Conservation (phyloP, 2,113 vertebrate genomes). For the Onychorhynchus coronatus region DNA sequence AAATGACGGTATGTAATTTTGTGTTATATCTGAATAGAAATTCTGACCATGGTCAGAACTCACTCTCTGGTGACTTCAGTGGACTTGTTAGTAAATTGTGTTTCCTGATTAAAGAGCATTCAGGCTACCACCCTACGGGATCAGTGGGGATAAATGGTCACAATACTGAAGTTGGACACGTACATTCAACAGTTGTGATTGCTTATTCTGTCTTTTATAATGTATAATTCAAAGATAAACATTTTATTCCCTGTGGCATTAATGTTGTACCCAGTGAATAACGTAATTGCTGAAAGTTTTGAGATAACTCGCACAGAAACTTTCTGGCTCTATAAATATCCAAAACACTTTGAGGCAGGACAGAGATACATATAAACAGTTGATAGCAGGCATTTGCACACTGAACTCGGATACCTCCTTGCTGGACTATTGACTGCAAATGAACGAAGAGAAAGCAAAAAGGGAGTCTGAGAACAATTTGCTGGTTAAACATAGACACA, state of each 20-base stretch:
- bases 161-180: fast-evolving
- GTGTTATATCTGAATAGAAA: neutral
- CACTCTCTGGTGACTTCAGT: neutral
- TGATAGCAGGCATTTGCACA: neutral
- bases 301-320: neutral
- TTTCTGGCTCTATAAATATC: neutral
- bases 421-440: neutral
- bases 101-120: neutral
- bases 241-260: neutral
- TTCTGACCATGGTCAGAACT: neutral
- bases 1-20: neutral
- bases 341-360: neutral
- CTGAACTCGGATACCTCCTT: fast-evolving
- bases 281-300: neutral
- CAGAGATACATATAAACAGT: neutral
- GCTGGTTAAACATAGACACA: neutral
- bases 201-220: neutral
- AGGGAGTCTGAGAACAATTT: neutral
- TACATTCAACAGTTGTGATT: neutral
- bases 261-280: neutral
- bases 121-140: neutral
- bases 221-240: neutral
- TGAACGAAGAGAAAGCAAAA: neutral
- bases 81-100: neutral
- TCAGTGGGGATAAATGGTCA: neutral